Conservation (phyloP, 37 sponge, comb jelly and placozoan species). For the Cliona cf. orientalis region DNA sequence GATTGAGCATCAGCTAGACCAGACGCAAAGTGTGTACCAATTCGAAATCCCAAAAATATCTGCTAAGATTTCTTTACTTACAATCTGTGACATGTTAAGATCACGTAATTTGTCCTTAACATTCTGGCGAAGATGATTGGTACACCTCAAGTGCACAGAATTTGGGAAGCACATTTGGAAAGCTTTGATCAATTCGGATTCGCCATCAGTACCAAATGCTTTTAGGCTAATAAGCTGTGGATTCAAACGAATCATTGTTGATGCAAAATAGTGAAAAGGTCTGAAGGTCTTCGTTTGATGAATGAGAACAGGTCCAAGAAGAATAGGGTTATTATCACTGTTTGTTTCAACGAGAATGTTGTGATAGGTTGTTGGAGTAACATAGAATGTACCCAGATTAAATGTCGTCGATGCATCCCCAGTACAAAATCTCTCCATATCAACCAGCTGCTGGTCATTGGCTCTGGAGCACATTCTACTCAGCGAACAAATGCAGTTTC, state of each 20-base stretch:
- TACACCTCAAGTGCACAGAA: constrained; percentile 33
- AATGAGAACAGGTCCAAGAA: constrained; percentile 29
- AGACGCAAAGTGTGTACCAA: constrained; percentile 15
- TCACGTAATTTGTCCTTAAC: constrained; percentile 35
- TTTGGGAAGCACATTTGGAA: constrained; percentile 23
- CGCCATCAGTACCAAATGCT: constrained; percentile 48
- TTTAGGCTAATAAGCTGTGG: neutral
- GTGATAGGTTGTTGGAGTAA: constrained; percentile 33
- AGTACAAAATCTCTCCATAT: constrained; percentile 1
- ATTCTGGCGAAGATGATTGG: constrained; percentile 38
- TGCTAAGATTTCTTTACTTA: neutral
- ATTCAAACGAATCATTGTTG: constrained; percentile 26
- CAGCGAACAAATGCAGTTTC: constrained; percentile 5
- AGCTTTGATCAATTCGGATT: constrained; percentile 37
- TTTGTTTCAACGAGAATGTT: constrained; percentile 20
- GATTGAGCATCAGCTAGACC: constrained; percentile 25
- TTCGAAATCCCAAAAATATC: constrained; percentile 34
- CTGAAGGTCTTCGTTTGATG: constrained; percentile 38
- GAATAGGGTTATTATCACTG: neutral
- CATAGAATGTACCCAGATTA: constrained; percentile 26
- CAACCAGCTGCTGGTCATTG: constrained; percentile 29
- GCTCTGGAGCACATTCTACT: constrained; percentile 32
- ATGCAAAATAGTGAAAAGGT: constrained; percentile 37
- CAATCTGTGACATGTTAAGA: neutral
- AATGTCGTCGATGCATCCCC: neutral